Evolutionary conservation across 2,113 vertebrate species (phyloP).

Genomic region (Corapipo altera): DNA sequence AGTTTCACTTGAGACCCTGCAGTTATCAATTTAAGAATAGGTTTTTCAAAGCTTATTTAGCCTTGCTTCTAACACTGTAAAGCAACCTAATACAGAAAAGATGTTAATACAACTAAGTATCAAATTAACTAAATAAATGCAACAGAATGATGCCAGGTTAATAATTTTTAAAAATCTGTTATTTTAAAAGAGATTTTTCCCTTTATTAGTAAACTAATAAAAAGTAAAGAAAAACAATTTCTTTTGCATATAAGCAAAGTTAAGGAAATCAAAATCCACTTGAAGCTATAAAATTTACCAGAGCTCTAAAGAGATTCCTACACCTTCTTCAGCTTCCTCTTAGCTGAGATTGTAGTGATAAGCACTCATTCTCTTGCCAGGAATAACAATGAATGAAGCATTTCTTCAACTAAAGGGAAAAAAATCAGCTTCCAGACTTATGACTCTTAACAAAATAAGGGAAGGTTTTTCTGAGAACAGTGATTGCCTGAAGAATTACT

Average conservation of each 20-base stretch:
- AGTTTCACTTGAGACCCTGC: slow-evolving; percentile 43
- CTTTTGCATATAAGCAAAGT: background rate
- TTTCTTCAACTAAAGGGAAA: background rate
- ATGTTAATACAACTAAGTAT: background rate
- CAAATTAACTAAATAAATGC: background rate
- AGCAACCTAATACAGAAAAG: background rate
- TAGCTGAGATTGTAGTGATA: background rate
- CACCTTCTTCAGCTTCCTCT: background rate
- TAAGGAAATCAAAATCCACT: background rate
- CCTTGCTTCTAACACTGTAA: background rate
- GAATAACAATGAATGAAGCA: background rate
- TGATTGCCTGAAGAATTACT: background rate
- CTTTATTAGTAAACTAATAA: background rate
- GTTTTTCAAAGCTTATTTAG: slow-evolving; percentile 46
- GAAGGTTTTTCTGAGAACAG: background rate
- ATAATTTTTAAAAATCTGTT: background rate
- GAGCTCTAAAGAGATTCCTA: background rate
- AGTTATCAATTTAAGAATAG: slow-evolving; percentile 37
- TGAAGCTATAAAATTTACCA: background rate
- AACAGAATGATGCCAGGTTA: background rate
- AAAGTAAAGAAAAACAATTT: background rate
- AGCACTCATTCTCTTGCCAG: background rate
- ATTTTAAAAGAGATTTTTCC: background rate
- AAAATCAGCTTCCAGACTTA: background rate
- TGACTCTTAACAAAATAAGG: background rate